Percentiles rank a stretch among this genome's conserved stretches.
Evolutionary conservation across 2,797 vertebrate genomes (phyloP).

Genomic region (Cossypha dichroa): DNA sequence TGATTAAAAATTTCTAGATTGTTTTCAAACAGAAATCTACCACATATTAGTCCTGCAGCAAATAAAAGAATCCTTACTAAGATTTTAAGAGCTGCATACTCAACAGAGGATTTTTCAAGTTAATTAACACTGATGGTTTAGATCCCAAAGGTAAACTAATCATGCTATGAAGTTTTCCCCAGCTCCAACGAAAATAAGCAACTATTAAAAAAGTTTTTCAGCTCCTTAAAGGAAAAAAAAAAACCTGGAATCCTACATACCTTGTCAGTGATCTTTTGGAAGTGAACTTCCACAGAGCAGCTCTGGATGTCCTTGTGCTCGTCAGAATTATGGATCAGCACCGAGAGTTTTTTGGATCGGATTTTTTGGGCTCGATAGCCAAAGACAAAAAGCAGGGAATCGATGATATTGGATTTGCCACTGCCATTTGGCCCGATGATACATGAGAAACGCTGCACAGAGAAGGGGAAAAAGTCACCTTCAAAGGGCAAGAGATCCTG

Average conservation of each 20-base stretch:
- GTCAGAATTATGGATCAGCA: conserved; percentile 96
- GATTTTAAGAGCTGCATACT: not conserved
- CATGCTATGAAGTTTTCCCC: not conserved
- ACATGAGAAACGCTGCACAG: conserved; percentile 92
- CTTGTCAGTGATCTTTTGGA: conserved; percentile 99
- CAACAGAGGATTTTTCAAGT: not conserved
- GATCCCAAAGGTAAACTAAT: not conserved
- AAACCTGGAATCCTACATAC: conserved; percentile 68
- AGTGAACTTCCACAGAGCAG: conserved; percentile 96
- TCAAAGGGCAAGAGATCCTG: not conserved
- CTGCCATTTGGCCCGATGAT: conserved; percentile 99
- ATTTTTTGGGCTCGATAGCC: conserved; percentile 99
- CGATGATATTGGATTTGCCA: conserved; percentile 98
- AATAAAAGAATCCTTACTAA: not conserved
- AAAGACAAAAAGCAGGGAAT: conserved; percentile 99
- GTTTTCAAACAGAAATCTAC: not conserved
- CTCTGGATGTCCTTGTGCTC: conserved; percentile 89
- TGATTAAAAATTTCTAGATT: not conserved
- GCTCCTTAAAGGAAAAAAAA: not conserved
- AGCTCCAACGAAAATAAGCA: not conserved
- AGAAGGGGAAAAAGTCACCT: not conserved
- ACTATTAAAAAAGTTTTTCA: not conserved
- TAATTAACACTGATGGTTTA: not conserved
- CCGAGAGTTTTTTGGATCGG: conserved; percentile 95
- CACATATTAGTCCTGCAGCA: not conserved